phyloP scores from a whole-genome alignment of 2,113 vertebrate species.

The Lepisosteus osseus region DNA sequence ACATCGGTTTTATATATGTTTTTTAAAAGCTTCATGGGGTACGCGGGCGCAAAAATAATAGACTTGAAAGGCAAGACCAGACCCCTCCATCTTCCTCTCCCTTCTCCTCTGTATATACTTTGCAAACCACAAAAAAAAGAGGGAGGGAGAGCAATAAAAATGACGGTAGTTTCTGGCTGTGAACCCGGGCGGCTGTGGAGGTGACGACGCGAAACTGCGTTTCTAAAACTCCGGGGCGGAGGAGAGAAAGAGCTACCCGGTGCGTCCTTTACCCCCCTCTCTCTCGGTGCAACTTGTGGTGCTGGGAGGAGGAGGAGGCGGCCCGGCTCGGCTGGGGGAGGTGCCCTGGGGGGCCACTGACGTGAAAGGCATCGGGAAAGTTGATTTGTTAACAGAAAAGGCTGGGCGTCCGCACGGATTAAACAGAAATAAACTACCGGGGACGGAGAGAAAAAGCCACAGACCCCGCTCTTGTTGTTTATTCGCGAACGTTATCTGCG shows the following conservation, averaged over 20 bases:
- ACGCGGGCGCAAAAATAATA: too few relatives aligned
- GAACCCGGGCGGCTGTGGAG: neutral
- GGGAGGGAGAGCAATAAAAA: too few relatives aligned
- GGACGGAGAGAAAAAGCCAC: conserved; percentile 25
- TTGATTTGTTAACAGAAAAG: conserved; percentile 37
- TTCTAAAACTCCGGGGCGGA: too few relatives aligned
- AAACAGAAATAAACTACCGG: conserved; percentile 32
- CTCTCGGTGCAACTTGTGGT: neutral
- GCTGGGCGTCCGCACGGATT: conserved; percentile 39
- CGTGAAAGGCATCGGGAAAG: conserved; percentile 21
- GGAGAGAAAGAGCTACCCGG: too few relatives aligned
- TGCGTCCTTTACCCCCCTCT: neutral
- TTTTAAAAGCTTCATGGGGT: too few relatives aligned
- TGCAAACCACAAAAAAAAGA: too few relatives aligned
- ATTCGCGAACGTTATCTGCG: neutral
- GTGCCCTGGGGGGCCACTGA: conserved; percentile 13
- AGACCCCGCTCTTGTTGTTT: conserved; percentile 22
- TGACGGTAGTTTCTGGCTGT: neutral
- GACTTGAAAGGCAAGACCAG: too few relatives aligned
- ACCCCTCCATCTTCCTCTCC: too few relatives aligned
- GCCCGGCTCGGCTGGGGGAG: conserved; percentile 25
- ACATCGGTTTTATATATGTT: too few relatives aligned
- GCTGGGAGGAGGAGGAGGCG: conserved; percentile 4
- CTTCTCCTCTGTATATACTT: too few relatives aligned
- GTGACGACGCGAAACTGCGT: neutral